Evolutionary conservation across 2,888 invertebrate genomes (phyloP).

Genomic region (Cheilosia vernalis): DNA sequence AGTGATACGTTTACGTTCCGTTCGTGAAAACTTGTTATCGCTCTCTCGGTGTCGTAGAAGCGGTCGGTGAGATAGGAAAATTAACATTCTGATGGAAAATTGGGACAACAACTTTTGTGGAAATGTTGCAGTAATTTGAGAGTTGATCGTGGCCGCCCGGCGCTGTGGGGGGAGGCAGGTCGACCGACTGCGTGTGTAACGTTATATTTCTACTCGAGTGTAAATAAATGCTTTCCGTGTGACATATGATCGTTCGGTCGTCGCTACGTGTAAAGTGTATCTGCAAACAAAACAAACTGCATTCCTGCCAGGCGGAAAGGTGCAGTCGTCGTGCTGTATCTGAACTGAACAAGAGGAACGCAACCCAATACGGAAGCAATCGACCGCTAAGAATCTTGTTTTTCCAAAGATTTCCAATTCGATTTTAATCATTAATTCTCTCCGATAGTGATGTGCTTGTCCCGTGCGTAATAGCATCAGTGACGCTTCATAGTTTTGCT

Average conservation of each 20-base stretch:
- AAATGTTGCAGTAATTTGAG: conserved; percentile 73
- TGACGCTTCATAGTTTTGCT: conserved; percentile 33
- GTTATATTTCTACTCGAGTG: conserved; percentile 59
- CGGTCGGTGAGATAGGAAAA: conserved; percentile 58
- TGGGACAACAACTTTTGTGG: conserved; percentile 74
- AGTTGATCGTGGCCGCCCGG: conserved; percentile 60
- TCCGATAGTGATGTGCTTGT: background rate
- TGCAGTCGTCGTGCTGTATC: conserved; percentile 39
- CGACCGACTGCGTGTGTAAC: conserved; percentile 61
- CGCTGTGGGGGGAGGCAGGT: conserved; percentile 15
- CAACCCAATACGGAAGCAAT: conserved; percentile 80
- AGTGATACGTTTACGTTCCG: conserved; percentile 22
- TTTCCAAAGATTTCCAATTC: conserved; percentile 76
- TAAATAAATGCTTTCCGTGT: conserved; percentile 72
- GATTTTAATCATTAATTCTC: conserved; percentile 72
- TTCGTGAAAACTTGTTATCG: conserved; percentile 72
- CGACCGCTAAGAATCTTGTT: conserved; percentile 76
- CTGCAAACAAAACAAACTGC: conserved; percentile 67
- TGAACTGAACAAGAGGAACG: conserved; percentile 71
- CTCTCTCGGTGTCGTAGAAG: conserved; percentile 39
- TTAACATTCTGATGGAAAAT: conserved; percentile 75
- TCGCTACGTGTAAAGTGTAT: conserved; percentile 59
- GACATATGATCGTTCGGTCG: conserved; percentile 69
- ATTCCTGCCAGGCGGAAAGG: conserved; percentile 64
- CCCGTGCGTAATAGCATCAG: conserved; percentile 18